Evolutionary conservation across 2,888 invertebrate genomes (phyloP).

Genomic region (Chaetoderma sp.): DNA sequence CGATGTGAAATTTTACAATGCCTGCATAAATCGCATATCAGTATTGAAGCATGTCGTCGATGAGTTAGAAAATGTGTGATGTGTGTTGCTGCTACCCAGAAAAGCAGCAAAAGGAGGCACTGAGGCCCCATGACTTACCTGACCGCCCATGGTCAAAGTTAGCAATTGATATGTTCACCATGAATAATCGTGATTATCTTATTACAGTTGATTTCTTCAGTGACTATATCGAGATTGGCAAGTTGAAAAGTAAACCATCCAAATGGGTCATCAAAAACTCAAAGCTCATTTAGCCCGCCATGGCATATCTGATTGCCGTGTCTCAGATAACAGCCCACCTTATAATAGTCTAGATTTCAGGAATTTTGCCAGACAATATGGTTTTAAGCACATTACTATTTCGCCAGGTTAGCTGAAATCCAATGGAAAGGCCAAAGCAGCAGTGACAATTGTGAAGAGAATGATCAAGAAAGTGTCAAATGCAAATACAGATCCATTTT

Average conservation of each 20-base stretch:
- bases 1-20: too few species aligned
- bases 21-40: too few species aligned
- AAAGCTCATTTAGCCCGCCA: slow-evolving; percentile 21
- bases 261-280: background rate
- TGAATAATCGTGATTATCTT: slow-evolving; percentile 1
- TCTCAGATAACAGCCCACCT: slow-evolving; percentile 22
- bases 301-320: slow-evolving; percentile 10
- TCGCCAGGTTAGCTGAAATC: slow-evolving; percentile 14
- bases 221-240: slow-evolving; percentile 5
- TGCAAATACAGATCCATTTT: too few species aligned
- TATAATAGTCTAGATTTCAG: too few species aligned
- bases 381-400: background rate
- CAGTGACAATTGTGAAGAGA: slow-evolving; percentile 8
- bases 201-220: slow-evolving; percentile 10
- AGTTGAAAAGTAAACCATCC: background rate
- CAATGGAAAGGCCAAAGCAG: slow-evolving; percentile 14
- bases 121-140: background rate
- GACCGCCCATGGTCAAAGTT: background rate
- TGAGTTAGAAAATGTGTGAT: background rate
- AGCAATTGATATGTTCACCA: slow-evolving; percentile 8
- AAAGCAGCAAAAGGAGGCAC: background rate
- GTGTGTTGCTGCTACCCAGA: background rate
- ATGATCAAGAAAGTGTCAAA: slow-evolving; percentile 16
- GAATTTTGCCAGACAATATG: too few species aligned
- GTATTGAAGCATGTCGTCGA: too few species aligned